A percentile compares a stretch with the other conserved stretches of the same genome.
These are phyloP conservation scores for Bubalus kerabau DNA, from an alignment of 2,113 vertebrate species.

Conservation along the genomic window DNA sequence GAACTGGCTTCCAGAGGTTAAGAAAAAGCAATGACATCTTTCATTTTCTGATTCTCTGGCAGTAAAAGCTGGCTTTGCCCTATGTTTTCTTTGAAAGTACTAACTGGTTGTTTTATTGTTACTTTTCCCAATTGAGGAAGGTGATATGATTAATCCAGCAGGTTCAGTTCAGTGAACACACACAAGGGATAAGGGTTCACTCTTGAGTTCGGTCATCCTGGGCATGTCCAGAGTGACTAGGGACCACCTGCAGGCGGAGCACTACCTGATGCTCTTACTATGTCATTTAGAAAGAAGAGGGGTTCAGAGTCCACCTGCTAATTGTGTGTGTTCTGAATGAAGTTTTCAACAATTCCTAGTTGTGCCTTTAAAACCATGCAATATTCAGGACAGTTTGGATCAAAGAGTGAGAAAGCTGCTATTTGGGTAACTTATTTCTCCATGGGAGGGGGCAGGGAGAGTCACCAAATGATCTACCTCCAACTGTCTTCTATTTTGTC, in stretches of 20 bases:
- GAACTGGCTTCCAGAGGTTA: slow-evolving; percentile 74
- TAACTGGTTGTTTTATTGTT: slow-evolving; percentile 73
- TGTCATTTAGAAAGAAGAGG: slow-evolving; percentile 71
- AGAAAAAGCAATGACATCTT: slow-evolving; percentile 72
- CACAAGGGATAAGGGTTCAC: slow-evolving; percentile 78
- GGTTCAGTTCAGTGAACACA: slow-evolving; percentile 74
- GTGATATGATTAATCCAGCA: slow-evolving; percentile 72
- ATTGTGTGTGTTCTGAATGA: slow-evolving; percentile 76
- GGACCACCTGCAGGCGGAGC: slow-evolving; percentile 65
- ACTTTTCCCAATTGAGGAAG: slow-evolving; percentile 70
- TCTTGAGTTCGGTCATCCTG: slow-evolving; percentile 74
- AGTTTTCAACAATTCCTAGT: slow-evolving; percentile 76
- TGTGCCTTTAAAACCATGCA: slow-evolving; percentile 80
- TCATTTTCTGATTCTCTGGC: slow-evolving; percentile 68
- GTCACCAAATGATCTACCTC: slow-evolving; percentile 88
- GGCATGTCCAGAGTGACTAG: slow-evolving; percentile 69
- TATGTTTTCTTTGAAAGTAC: slow-evolving; percentile 77
- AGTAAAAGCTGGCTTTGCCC: slow-evolving; percentile 77
- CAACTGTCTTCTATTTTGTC: slow-evolving; percentile 86
- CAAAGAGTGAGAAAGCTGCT: slow-evolving; percentile 82
- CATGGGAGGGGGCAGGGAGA: slow-evolving; percentile 55
- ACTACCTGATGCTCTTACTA: slow-evolving; percentile 68
- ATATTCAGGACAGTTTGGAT: slow-evolving; percentile 80
- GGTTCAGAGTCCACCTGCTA: slow-evolving; percentile 71
- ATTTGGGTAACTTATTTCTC: slow-evolving; percentile 75